phyloP scores from a whole-genome alignment of 2,113 vertebrate species.

The Triplophysa siluroides region DNA sequence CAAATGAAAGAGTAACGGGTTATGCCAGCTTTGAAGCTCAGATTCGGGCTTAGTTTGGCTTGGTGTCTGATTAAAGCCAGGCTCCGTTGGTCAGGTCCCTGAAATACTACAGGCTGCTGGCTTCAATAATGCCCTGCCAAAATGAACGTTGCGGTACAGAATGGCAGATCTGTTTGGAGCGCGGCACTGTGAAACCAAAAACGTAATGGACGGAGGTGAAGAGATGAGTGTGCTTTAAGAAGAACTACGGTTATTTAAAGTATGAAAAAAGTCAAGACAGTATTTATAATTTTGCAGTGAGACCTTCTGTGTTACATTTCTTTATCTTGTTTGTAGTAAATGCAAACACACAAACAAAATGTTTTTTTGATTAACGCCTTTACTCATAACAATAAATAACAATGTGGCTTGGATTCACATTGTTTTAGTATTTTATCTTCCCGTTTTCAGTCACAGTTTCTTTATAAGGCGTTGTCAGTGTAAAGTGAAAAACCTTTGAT shows the following conservation, averaged over 20 bases:
- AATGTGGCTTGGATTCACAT: neutral
- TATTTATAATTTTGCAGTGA: neutral
- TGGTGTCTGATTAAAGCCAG: conserved; percentile 37
- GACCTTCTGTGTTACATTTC: neutral
- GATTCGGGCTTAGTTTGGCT: conserved; percentile 27
- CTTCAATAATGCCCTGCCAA: conserved; percentile 26
- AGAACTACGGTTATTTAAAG: no score
- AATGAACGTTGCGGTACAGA: conserved; percentile 6
- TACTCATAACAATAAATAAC: neutral
- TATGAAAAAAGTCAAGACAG: no score
- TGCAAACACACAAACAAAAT: neutral
- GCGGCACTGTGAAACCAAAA: neutral
- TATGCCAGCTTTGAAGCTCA: conserved; percentile 38
- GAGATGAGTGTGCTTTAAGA: no score
- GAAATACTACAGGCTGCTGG: conserved; percentile 24
- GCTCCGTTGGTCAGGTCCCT: conserved; percentile 32
- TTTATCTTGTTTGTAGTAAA: no score
- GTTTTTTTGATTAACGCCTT: neutral
- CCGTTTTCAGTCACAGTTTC: neutral
- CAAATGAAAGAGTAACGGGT: conserved; percentile 35
- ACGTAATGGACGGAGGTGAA: neutral
- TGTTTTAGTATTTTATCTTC: neutral
- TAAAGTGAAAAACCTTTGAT: neutral
- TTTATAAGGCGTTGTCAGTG: neutral
- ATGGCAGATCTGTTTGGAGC: neutral